Evolutionary conservation across 1,140 invertebrate species (phyloP), one percentile per base, ranked within the genome.

Genomic region (Gonatopus flavifemur): DNA sequence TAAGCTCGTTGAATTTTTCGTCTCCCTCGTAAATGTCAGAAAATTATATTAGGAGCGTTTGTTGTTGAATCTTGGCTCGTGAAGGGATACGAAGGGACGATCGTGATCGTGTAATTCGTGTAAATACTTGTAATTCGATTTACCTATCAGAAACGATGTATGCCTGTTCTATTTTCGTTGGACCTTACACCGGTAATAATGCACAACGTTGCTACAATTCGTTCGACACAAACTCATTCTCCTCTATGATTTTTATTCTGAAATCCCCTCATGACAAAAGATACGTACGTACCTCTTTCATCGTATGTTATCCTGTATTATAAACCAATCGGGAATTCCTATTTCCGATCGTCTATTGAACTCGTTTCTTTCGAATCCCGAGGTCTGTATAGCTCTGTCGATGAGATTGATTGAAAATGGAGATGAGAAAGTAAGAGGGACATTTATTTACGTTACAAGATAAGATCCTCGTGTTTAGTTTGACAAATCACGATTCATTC

Each of bases 261-360:
- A n/a, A n/a, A n/a, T 15, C 24, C 28, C 36, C 21, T 41, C 52
- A 24, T 33, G 21, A 20, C 45, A 52, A 24, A 25, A 16, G 31
- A 44, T 32, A 51, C 48, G 40, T 41, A 54, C 25, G 31, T 52
- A 72, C 67, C 68, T 73, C 70, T 69, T 35, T 54, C 38, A 31
- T 9, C 20, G 57, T 61, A 73, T 73, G 55, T 22, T 56, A 56
- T 49, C 70, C 70, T 57, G 63, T 59, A 72, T 67, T 62, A 46
- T 59, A 57, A 69, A 69, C 67, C 70, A 73, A 72, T 73, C 70
- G 68, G 56, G 67, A 70, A 73, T 71, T 73, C 68, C 70, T 70
- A 69, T 69, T 73, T 59, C 62, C 68, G 56, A 70, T 69, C 62
- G 44, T 43, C 54, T 51, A 37, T 46, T 36, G 32, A 45, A 28